phyloP scores from a whole-genome alignment of 2,888 invertebrate species.

The Rhaphigaster nebulosa region DNA sequence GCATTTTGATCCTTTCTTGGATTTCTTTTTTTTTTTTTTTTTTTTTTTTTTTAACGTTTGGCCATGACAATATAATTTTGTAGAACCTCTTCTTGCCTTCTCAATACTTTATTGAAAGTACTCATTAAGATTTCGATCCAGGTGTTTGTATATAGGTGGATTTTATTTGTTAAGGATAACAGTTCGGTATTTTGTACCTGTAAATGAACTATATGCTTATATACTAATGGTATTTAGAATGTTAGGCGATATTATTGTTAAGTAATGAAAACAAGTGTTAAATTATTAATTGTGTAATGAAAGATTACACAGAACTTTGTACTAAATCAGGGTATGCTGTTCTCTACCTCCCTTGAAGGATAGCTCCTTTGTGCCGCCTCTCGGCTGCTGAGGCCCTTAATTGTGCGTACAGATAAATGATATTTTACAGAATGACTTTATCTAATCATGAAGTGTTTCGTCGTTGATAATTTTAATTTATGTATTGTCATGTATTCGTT shows the following conservation, averaged over 20 bases:
- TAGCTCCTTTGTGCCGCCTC: conserved; percentile 34
- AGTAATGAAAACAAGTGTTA: conserved; percentile 20
- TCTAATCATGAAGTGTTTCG: conserved; percentile 36
- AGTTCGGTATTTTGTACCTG: conserved; percentile 58
- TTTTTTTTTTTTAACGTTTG: conserved; percentile 15
- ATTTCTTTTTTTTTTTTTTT: conserved; percentile 6
- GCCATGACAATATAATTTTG: conserved; percentile 58
- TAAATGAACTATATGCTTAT: conserved; percentile 55
- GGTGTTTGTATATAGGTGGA: conserved; percentile 52
- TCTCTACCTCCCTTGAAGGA: conserved; percentile 51
- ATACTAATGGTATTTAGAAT: conserved; percentile 50
- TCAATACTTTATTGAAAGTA: conserved; percentile 24
- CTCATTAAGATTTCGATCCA: conserved; percentile 4
- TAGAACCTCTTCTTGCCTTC: conserved; percentile 56
- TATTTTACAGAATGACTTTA: conserved; percentile 48
- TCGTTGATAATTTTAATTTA: conserved; percentile 45
- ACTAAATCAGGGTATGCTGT: conserved; percentile 56
- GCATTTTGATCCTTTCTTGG: conserved; percentile 41
- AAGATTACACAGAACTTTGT: conserved; percentile 32
- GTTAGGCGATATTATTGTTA: conserved; percentile 52
- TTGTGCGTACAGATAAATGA: conserved; percentile 33
- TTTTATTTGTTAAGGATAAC: conserved; percentile 57
- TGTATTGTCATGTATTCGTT: neutral
- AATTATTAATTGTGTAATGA: conserved; percentile 31
- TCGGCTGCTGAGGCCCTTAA: conserved; percentile 12